These are phyloP conservation scores for Myoxocephalus aenaeus DNA, from an alignment of 2,797 vertebrate genomes.

Conservation along the genomic window DNA sequence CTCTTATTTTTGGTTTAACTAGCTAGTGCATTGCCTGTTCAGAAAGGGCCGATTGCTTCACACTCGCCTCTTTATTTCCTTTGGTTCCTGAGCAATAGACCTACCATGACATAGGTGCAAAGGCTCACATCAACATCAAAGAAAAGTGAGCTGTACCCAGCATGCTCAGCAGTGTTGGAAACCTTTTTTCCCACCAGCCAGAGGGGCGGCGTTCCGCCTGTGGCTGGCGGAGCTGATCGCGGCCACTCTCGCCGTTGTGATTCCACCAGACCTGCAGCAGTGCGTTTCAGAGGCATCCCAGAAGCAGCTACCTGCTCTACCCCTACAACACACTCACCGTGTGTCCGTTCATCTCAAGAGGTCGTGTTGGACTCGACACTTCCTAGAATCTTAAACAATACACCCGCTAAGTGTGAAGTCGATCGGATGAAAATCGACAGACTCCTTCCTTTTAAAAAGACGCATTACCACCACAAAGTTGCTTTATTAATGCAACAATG, in stretches of 20 bases:
- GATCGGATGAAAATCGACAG: neutral
- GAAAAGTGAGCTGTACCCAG: neutral
- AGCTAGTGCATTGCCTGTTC: neutral
- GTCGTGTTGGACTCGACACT: neutral
- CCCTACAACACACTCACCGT: neutral
- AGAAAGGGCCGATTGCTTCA: neutral
- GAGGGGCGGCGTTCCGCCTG: neutral
- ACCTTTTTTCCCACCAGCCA: neutral
- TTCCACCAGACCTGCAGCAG: neutral
- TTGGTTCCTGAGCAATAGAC: neutral
- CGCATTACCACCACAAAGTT: neutral
- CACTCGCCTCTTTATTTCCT: neutral
- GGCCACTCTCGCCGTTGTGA: neutral
- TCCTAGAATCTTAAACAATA: neutral
- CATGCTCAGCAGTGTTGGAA: neutral
- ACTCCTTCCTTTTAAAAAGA: neutral
- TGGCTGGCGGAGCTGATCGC: neutral
- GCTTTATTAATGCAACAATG: slow-evolving; percentile 30
- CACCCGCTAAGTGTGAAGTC: neutral
- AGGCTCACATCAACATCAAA: neutral
- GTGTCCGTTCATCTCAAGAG: neutral
- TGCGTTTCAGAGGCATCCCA: neutral
- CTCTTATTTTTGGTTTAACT: neutral
- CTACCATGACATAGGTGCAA: neutral
- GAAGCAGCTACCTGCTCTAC: neutral